Conservation (phyloP, 2,797 vertebrate species). For the Tolypeutes matacus region DNA sequence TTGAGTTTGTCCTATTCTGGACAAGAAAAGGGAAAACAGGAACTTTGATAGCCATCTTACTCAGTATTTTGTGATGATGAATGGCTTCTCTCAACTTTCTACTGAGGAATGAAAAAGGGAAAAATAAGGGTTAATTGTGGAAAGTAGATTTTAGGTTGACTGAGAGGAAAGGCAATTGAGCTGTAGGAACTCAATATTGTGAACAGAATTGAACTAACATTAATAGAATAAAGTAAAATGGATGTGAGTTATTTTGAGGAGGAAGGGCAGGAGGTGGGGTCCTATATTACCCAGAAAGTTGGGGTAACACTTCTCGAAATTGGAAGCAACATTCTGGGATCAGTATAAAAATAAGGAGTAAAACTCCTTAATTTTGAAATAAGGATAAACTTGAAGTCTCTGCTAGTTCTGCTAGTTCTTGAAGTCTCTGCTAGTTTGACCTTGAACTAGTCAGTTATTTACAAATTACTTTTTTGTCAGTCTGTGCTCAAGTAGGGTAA, state of each 20-base stretch:
- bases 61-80: neutral
- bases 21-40: neutral
- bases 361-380: neutral
- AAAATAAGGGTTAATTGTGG: neutral
- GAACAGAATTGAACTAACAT: neutral
- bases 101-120: neutral
- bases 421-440: neutral
- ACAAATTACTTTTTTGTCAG: neutral
- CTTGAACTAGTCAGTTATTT: constrained; percentile 35
- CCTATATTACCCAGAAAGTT: constrained; percentile 10
- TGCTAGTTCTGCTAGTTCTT: neutral
- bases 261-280: neutral
- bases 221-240: neutral
- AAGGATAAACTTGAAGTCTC: neutral
- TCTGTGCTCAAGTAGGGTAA: neutral
- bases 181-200: neutral
- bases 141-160: neutral
- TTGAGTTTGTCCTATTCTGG: neutral
- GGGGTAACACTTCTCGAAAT: constrained; percentile 7
- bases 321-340: constrained; percentile 21
- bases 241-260: neutral
- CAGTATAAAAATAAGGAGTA: constrained; percentile 4
- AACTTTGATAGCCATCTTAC: neutral
- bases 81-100: neutral
- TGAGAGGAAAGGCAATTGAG: neutral